Conservation (phyloP, 2,113 vertebrate genomes). For the Actenoides hombroni region DNA sequence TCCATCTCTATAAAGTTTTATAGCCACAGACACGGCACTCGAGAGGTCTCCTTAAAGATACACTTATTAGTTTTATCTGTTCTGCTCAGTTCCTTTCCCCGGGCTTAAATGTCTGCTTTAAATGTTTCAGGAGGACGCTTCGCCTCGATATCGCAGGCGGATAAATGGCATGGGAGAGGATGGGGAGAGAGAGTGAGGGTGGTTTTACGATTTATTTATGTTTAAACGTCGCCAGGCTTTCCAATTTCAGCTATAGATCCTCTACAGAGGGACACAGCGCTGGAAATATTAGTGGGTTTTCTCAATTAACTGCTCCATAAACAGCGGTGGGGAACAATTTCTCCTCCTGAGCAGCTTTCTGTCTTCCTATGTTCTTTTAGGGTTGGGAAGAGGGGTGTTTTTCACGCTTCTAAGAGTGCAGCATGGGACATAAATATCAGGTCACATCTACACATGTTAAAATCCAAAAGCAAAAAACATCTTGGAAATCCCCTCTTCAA, state of each 20-base stretch:
- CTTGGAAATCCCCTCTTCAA: not conserved
- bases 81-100: conserved; percentile 1
- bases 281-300: not conserved
- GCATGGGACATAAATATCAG: not conserved
- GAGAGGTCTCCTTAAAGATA: not conserved
- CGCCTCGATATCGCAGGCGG: conserved; percentile 5
- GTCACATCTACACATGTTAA: not conserved
- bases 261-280: not conserved
- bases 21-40: not conserved
- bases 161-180: not conserved
- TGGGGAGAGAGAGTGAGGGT: not conserved
- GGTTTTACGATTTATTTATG: not conserved
- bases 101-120: not conserved
- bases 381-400: conserved; percentile 10
- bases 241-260: not conserved
- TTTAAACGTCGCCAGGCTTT: not conserved
- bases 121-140: not conserved
- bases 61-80: not conserved
- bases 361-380: not conserved
- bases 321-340: conserved; percentile 25
- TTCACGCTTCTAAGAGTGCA: not conserved
- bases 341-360: conserved; percentile 36
- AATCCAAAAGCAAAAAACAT: not conserved
- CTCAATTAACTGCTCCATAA: not conserved
- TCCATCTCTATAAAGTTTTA: conserved; percentile 5